Conservation (phyloP, 2,888 invertebrate species). For the Lacanobia wlatinum region DNA sequence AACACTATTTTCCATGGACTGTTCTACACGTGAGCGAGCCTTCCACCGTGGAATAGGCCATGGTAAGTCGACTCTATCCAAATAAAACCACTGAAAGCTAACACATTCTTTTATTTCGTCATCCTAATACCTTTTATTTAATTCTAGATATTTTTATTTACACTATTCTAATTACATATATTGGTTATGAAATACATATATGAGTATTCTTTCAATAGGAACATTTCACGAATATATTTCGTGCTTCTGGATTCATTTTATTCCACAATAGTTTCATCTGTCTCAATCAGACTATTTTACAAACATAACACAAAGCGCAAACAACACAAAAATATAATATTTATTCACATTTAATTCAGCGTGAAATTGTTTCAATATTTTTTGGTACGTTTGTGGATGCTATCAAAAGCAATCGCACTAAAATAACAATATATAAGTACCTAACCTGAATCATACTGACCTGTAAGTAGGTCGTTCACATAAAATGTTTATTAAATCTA, state of each 20-base stretch:
- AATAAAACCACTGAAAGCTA: constrained; percentile 81
- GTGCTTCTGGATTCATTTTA: background rate
- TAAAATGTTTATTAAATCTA: constrained; percentile 36
- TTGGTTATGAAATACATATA: constrained; percentile 9
- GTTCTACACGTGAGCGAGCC: constrained; percentile 86
- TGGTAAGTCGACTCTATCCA: constrained; percentile 86
- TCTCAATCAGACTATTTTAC: background rate
- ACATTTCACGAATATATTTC: constrained; percentile 24
- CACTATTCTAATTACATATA: constrained; percentile 27
- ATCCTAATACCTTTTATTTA: constrained; percentile 23
- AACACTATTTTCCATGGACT: constrained; percentile 89
- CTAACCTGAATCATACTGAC: constrained; percentile 21
- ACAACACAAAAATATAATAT: background rate
- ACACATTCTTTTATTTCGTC: constrained; percentile 74
- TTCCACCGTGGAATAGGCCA: constrained; percentile 87
- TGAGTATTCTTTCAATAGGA: constrained; percentile 36
- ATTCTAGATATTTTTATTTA: constrained; percentile 36
- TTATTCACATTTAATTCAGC: constrained; percentile 8
- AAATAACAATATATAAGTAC: constrained; percentile 39
- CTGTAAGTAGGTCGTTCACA: constrained; percentile 48
- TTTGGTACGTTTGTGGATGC: constrained; percentile 23
- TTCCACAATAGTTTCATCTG: background rate
- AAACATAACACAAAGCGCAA: background rate
- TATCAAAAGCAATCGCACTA: constrained; percentile 25
- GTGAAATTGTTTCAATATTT: constrained; percentile 7